Evolutionary conservation across 2,113 vertebrate genomes (phyloP), one percentile per base, ranked within the genome.

Genomic region (Tricholaema leucomelas): DNA sequence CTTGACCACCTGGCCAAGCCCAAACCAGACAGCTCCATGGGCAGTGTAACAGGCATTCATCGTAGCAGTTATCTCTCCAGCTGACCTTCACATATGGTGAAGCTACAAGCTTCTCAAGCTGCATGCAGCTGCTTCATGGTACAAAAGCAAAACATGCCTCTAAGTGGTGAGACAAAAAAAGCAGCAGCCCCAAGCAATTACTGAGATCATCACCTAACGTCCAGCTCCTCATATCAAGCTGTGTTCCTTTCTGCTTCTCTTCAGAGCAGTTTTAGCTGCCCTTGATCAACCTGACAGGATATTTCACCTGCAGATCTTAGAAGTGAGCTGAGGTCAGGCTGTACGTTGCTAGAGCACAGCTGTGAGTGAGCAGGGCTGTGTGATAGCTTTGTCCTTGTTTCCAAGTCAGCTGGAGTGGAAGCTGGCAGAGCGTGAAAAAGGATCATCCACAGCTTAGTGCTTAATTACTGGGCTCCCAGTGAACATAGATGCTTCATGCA

Each of bases 391-490:
- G 80, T 90, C 86, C 64, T 92, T 94, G 66, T 70, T 87, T 87
- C 50, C 67, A 69, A 93, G 63, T 81, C 88, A 65, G 66, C 78
- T 82, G 74, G 36, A 95, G 71, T 44, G 50, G 81, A 91, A 93
- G 58, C 74, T 87, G 89, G 81, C 84, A 72, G 71, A 63, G 77
- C 0, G 0, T 85, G 55, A 95, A 87, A 90, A 82, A 88, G 64
- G 77, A 93, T 88, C 84, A 64, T 67, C 93, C 71, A 74, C 25
- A 14, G 71, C 30, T 87, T 36, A 82, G 64, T 65, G 56, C 46
- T 88, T 83, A 90, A 94, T 95, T 88, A 94, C 64, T 30, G 40
- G 84, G 61, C 63, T 86, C 0, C 0, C 19, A 30, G 5, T 73
- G 56, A 73, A 79, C 25, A 13, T 4, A 66, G 67, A 59, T 15